Base-by-base conservation (phyloP, 2,113 vertebrate genomes). In the Brachyhypopomus occidentalis region DNA sequence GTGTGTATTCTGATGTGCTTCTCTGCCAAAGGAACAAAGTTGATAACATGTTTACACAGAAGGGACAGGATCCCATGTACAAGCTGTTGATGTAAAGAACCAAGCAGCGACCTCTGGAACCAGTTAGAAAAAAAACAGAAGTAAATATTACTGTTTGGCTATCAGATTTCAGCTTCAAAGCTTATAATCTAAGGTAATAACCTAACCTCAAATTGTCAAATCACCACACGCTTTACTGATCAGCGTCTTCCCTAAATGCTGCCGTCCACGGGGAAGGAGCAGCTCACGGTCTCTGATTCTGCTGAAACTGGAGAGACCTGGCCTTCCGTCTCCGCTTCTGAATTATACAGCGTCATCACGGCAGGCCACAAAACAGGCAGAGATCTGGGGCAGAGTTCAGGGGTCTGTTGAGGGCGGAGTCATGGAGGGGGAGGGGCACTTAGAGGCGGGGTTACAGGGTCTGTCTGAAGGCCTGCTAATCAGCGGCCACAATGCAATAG, bases 321-420 rank as follows among this genome's bases (percentile, higher is more conserved):
- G 87, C 86, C 86, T 88, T 86, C 89, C 88, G 87, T 84, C 86
- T 88, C 84, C 85, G 62, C 78, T 84, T 84, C 86, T 89, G 86
- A 92, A 93, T 92, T 90, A 92, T 92, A 88, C 86, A 94, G 90
- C 86, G 89, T 88, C 83, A 82, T 77, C 62, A 23, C 62, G 52
- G 63, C 62, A 60, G 22, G 45, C 45, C 12, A 52, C 14, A 14
- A 14, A 52, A 52, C 9, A 8, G 12, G 1, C 45, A 52, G 9
- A 5, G 12, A 11, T 52, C 45, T 2, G 45, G 45, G 45, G 45
- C 2, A 11, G 45, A 52, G 45, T 52, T 14, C 5, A 1, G 45
- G 12, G 45, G 45, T 52, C 45, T 11, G 12, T 11, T 14, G 45
- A 1, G 45, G 41, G 41, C 41, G 41, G 41, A 11, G 41, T 11